Percentiles rank a stretch among this genome's conserved stretches.
Conservation (phyloP, 2,113 vertebrate species). For the Micromys minutus region DNA sequence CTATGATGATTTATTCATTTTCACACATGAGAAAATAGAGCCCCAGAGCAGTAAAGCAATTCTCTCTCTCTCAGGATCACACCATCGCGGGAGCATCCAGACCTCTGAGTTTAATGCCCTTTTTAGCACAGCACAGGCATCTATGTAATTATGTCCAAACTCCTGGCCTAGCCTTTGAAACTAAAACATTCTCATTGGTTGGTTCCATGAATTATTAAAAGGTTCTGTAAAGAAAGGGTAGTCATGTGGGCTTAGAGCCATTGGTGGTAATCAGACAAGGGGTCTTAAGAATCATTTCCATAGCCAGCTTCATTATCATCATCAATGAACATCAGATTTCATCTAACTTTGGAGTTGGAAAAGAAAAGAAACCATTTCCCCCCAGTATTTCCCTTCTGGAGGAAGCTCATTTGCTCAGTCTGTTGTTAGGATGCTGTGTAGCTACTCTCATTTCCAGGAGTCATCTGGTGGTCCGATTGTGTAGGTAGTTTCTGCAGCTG, state of each 20-base stretch:
- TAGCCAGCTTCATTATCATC: constrained; percentile 22
- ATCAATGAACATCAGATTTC: constrained; percentile 1
- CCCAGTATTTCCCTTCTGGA: neutral
- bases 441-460: neutral
- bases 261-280: neutral
- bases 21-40: constrained; percentile 16
- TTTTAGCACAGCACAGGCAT: neutral
- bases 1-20: neutral
- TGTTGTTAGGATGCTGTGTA: constrained; percentile 12
- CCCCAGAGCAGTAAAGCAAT: neutral
- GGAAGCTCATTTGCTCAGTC: constrained; percentile 10
- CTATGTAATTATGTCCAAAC: neutral
- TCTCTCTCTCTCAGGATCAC: neutral
- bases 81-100: neutral
- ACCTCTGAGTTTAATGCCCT: neutral
- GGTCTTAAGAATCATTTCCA: neutral
- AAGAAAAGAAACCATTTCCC: neutral
- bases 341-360: neutral
- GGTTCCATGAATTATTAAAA: constrained; percentile 39
- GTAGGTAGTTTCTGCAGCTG: constrained; percentile 50
- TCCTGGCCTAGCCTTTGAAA: constrained; percentile 17
- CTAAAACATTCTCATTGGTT: neutral
- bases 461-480: constrained; percentile 11
- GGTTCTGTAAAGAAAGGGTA: neutral
- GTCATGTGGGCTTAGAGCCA: neutral